Evolutionary conservation across 2,888 invertebrate species (phyloP).

Genomic region (Steinernema scapterisci): DNA sequence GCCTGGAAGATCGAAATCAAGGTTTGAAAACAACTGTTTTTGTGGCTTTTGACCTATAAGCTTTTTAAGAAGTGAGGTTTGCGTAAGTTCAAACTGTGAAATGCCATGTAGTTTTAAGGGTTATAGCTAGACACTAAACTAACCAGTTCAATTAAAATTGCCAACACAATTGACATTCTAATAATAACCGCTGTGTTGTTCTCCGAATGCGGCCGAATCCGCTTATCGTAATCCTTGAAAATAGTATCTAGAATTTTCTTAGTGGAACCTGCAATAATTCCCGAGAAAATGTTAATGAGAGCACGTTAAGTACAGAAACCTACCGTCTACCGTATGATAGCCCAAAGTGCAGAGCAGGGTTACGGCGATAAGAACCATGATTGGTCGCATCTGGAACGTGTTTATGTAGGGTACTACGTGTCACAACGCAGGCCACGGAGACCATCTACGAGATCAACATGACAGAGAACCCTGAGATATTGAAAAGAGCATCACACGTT

Average conservation of each 20-base stretch:
- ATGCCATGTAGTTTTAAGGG: neutral
- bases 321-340: neutral
- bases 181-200: slow-evolving; percentile 55
- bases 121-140: neutral
- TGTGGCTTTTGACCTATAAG: too few relatives aligned
- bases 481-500: too few relatives aligned
- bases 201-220: slow-evolving; percentile 58
- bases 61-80: too few relatives aligned
- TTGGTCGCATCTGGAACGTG: neutral
- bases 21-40: too few relatives aligned
- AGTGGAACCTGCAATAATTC: neutral
- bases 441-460: too few relatives aligned
- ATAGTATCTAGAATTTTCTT: slow-evolving; percentile 41
- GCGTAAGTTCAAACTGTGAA: too few relatives aligned
- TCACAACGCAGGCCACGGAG: too few relatives aligned
- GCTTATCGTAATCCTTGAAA: slow-evolving; percentile 55
- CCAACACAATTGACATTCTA: slow-evolving; percentile 64
- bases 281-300: neutral
- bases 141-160: slow-evolving; percentile 64
- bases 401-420: too few relatives aligned
- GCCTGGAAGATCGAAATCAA: too few relatives aligned
- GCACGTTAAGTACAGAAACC: too few relatives aligned
- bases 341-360: neutral
- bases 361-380: neutral
- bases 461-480: too few relatives aligned